A percentile compares a stretch with the other conserved stretches of the same genome.
Conservation (phyloP, 2,113 vertebrate species). For the Hippocampus zosterae region DNA sequence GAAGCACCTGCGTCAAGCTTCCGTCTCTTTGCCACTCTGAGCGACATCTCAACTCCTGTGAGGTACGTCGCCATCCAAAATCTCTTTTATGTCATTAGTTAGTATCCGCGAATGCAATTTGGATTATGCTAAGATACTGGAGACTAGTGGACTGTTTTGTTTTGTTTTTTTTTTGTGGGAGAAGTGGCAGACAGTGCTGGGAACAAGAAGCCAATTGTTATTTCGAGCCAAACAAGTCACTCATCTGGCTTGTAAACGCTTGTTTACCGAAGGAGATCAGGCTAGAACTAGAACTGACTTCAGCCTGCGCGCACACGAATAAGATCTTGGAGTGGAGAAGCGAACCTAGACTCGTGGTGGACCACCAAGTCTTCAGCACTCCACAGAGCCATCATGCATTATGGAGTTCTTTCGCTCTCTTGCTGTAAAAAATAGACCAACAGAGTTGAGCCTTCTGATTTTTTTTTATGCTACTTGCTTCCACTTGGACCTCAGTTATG, state of each 20-base stretch:
- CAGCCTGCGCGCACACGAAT: neutral
- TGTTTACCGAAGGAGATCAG: neutral
- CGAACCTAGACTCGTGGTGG: neutral
- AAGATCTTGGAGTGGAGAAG: neutral
- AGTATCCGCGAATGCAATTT: neutral
- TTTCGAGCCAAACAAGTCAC: neutral
- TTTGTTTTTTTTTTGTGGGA: neutral
- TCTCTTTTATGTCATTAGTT: neutral
- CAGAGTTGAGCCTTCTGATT: constrained; percentile 58
- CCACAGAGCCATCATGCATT: constrained; percentile 64
- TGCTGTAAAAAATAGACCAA: constrained; percentile 75
- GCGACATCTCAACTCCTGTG: constrained; percentile 29
- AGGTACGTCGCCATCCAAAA: constrained; percentile 17
- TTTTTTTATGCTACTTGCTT: constrained; percentile 55
- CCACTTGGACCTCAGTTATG: constrained; percentile 49
- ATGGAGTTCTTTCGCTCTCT: constrained; percentile 56
- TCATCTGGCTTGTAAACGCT: neutral
- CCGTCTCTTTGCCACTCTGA: constrained; percentile 59
- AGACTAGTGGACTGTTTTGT: neutral
- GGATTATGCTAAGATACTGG: neutral
- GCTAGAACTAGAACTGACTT: neutral
- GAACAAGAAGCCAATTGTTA: neutral
- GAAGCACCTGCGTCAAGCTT: constrained; percentile 63
- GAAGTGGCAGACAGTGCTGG: neutral
- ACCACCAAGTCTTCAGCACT: constrained; percentile 41